Base-by-base conservation (phyloP, 2,888 invertebrate species). In the Sphecodes monilicornis region DNA sequence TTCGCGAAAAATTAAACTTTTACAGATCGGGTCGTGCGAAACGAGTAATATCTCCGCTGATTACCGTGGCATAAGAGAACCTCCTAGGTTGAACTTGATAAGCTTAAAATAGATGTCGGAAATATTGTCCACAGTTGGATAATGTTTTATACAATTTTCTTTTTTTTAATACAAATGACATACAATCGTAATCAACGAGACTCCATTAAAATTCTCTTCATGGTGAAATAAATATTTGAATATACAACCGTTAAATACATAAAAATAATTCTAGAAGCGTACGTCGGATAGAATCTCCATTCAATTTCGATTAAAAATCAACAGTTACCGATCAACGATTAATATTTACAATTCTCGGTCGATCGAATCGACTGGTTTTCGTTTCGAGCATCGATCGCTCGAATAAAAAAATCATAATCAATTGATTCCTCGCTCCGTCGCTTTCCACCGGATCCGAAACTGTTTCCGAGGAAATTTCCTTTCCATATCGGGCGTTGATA, bases 261-360 rank as follows among this genome's bases (percentile, higher is more conserved):
- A 18, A 18, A 32, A 60, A 60, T 60, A 60, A 60, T 60, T 60
- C 29, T 29, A 60, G 60, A 60, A 60, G 60, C 60, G 60, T 32
- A 29, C 29, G 18, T 16, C 29, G 60, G 29, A 60, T 18, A 60
- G 29, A 57, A 29, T 60, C 32, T 29, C 60, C 60, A 18, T 60
- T 60, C 16, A 60, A 60, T 60, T 60, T 60, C 60, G 60, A 60
- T 32, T 18, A 60, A 29, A 60, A 32, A 60, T 60, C 29, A 60
- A 60, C 60, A 60, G 29, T 60, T 54, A n/a, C 10, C 54, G 54
- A 54, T 54, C 26, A 18, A 60, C 60, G 60, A 32, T 60, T 18
- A 18, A 18, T 60, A 60, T 60, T 60, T 60, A 60, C 29, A 60
- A 60, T 60, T 18, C 2, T 6, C 8, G 2, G 60, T 29, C 29